phyloP scores from a whole-genome alignment of 2,113 vertebrate genomes.

The Lasiurus borealis region DNA sequence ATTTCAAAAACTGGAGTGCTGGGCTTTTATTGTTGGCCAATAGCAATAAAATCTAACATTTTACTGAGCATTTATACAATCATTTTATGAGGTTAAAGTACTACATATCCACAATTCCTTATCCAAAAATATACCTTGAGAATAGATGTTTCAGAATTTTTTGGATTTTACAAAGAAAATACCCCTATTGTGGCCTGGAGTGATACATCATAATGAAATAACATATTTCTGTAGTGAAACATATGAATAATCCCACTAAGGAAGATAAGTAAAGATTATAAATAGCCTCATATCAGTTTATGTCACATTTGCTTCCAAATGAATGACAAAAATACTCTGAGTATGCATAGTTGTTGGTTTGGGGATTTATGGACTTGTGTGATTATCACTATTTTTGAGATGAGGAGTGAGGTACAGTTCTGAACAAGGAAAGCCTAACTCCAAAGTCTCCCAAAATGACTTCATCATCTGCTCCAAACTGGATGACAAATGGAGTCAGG shows the following conservation, averaged over 20 bases:
- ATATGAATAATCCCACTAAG: background rate
- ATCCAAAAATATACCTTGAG: background rate
- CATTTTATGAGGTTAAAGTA: background rate
- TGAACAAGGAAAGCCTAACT: background rate
- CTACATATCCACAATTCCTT: background rate
- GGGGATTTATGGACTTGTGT: background rate
- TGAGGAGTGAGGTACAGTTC: background rate
- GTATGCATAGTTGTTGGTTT: background rate
- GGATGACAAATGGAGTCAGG: background rate
- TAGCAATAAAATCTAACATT: background rate
- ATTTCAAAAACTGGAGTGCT: background rate
- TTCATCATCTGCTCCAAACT: background rate
- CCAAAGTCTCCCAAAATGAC: background rate
- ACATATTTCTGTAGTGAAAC: background rate
- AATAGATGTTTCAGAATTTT: slow-evolving; percentile 16
- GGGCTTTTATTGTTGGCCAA: background rate
- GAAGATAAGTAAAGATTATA: slow-evolving; percentile 14
- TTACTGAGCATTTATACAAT: background rate
- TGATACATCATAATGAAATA: background rate
- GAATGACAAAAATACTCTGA: background rate
- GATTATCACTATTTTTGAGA: background rate
- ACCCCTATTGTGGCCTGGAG: background rate
- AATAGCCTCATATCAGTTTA: background rate
- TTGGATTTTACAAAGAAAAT: background rate
- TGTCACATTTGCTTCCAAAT: background rate